phyloP scores from a whole-genome alignment of 2,888 invertebrate species.

The Trypoxylon attenuatum region DNA sequence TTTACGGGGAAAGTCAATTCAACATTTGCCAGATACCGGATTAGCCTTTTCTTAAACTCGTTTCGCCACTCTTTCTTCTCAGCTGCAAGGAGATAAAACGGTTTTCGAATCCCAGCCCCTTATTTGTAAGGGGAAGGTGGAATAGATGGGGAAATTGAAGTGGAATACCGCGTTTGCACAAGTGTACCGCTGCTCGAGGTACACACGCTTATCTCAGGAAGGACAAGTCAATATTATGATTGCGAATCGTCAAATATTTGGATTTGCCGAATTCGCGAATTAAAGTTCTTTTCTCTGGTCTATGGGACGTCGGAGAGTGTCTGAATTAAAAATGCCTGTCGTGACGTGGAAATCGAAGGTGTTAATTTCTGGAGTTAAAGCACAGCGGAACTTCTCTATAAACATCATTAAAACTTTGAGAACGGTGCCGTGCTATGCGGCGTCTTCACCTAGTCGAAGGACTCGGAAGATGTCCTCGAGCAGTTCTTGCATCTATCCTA shows the following conservation, averaged over 20 bases:
- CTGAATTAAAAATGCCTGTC: slow-evolving; percentile 4
- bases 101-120: slow-evolving; percentile 2
- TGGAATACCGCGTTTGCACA: not conserved
- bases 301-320: not conserved
- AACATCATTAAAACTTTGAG: slow-evolving; percentile 56
- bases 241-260: not conserved
- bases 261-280: not conserved
- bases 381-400: slow-evolving; percentile 32
- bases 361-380: slow-evolving; percentile 20
- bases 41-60: slow-evolving; percentile 50
- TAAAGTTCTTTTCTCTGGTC: not conserved
- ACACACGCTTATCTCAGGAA: not conserved
- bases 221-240: not conserved
- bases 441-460: slow-evolving; percentile 1
- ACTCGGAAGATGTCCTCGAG: slow-evolving; percentile 19
- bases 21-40: slow-evolving; percentile 55
- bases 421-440: slow-evolving; percentile 15
- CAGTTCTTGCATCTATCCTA: slow-evolving; percentile 1
- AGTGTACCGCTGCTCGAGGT: not conserved
- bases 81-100: slow-evolving; percentile 2
- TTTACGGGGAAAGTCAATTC: slow-evolving; percentile 52
- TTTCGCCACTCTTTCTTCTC: slow-evolving; percentile 17
- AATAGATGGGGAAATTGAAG: slow-evolving; percentile 3
- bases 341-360: slow-evolving; percentile 9
- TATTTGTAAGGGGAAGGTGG: slow-evolving; percentile 5